Conservation (phyloP, 37 sponge, comb jelly and placozoan species). For the Halisarca cf. caerulea region DNA sequence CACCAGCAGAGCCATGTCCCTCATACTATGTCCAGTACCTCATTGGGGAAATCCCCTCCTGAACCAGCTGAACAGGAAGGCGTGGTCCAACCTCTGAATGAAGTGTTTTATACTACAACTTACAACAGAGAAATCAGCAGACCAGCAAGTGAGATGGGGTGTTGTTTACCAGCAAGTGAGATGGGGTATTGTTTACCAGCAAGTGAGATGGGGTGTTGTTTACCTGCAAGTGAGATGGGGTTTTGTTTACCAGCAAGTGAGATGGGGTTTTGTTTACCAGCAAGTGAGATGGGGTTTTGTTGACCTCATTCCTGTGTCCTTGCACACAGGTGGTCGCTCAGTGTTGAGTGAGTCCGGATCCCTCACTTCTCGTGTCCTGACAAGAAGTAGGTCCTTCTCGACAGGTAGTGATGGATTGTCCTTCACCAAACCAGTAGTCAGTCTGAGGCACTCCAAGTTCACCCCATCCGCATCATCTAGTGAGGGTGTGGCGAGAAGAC, state of each 20-base stretch:
- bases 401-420: not conserved
- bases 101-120: slow-evolving; percentile 46
- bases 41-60: not conserved
- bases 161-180: slow-evolving; percentile 19
- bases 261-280: not conserved
- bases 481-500: not conserved
- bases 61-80: not conserved
- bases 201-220: not conserved
- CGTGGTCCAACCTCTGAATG: slow-evolving; percentile 27
- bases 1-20: slow-evolving; percentile 31
- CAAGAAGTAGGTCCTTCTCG: not conserved
- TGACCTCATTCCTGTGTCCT: no score
- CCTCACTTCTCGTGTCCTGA: not conserved
- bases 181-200: not conserved
- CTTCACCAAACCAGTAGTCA: not conserved
- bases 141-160: slow-evolving; percentile 13
- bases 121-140: slow-evolving; percentile 30
- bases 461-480: no score
- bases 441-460: not conserved
- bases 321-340: slow-evolving; percentile 25
- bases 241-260: not conserved
- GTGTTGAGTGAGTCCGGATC: not conserved
- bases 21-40: slow-evolving; percentile 23
- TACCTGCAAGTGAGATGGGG: not conserved
- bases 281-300: not conserved